These are phyloP conservation scores for Megaceryle alcyon DNA, from an alignment of 2,797 vertebrate species.

Conservation along the genomic window DNA sequence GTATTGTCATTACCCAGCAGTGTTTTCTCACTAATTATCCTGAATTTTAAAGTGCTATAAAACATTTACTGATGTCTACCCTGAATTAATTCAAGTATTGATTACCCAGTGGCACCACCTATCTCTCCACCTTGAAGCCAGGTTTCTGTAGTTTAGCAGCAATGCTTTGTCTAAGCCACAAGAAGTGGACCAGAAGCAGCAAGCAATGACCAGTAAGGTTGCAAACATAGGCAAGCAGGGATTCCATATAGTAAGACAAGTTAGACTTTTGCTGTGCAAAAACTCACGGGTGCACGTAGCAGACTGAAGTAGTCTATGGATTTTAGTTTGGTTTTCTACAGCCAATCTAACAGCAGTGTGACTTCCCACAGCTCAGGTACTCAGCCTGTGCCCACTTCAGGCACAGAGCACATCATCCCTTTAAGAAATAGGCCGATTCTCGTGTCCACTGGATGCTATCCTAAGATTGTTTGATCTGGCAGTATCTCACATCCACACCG, in stretches of 20 bases:
- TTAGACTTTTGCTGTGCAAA: background rate
- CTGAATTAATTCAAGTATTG: background rate
- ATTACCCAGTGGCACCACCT: background rate
- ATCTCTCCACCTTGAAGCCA: background rate
- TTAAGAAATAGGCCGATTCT: background rate
- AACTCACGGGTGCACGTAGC: background rate
- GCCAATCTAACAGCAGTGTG: background rate
- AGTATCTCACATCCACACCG: background rate
- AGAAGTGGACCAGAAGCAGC: background rate
- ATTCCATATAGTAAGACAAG: rapidly evolving
- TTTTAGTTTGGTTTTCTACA: background rate
- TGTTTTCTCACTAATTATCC: background rate
- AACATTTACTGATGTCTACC: background rate
- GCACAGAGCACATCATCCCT: background rate
- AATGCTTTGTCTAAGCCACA: background rate
- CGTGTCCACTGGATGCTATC: background rate
- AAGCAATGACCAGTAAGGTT: background rate
- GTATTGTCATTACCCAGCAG: background rate
- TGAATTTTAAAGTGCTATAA: background rate
- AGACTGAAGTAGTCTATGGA: background rate
- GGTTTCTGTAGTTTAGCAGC: background rate
- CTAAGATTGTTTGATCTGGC: background rate
- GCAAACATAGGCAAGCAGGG: background rate
- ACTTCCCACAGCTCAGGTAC: background rate
- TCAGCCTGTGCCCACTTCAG: background rate